Conservation (phyloP, 2,797 vertebrate genomes). For the Tinamus major region DNA sequence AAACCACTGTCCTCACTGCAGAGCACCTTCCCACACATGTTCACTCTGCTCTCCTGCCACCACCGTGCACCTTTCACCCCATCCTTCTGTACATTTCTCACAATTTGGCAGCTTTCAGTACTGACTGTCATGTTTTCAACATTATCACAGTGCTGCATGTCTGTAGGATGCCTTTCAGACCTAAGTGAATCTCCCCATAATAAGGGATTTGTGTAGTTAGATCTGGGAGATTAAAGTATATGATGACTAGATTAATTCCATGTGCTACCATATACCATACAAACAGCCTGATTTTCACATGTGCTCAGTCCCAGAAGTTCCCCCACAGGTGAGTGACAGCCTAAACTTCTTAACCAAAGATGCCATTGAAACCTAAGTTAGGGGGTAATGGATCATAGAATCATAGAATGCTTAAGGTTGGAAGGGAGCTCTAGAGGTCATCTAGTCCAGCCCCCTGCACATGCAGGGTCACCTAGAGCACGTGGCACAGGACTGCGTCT, state of each 20-base stretch:
- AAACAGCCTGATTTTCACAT: neutral
- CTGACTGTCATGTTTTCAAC: neutral
- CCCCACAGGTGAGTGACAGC: neutral
- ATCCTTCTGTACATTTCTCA: neutral
- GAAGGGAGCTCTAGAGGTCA: too few relatives aligned
- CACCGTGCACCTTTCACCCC: neutral
- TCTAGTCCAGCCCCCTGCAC: too few relatives aligned
- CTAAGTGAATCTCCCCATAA: neutral
- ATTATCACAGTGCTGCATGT: neutral
- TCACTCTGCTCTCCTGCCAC: neutral
- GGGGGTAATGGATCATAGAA: neutral
- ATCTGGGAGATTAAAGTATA: neutral
- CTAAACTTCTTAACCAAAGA: neutral
- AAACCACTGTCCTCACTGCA: neutral
- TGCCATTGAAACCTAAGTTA: neutral
- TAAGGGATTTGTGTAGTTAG: neutral
- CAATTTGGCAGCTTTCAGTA: neutral
- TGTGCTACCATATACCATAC: neutral
- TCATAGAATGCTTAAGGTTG: too few relatives aligned
- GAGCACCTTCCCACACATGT: neutral
- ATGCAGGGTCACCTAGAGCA: too few relatives aligned
- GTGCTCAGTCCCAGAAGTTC: neutral
- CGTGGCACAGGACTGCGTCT: too few relatives aligned
- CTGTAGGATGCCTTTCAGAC: neutral
- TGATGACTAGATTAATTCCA: neutral